Percentiles rank a stretch among this genome's conserved stretches.
Conservation (phyloP, 2,797 vertebrate species). For the Sebastes minor region DNA sequence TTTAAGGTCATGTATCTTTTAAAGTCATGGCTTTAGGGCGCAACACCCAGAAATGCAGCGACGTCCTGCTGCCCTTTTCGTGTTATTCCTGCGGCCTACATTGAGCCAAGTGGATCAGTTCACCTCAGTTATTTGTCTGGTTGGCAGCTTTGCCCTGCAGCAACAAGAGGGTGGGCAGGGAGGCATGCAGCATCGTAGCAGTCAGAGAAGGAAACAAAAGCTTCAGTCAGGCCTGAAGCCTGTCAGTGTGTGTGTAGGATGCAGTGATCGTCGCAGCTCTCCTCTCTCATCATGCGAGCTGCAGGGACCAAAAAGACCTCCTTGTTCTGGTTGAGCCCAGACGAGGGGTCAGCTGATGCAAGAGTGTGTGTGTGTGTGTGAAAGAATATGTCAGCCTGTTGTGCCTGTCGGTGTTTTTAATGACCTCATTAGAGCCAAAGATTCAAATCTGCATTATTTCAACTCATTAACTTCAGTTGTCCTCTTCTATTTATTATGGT, state of each 20-base stretch:
- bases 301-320: constrained; percentile 51
- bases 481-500: background rate
- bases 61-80: background rate
- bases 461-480: background rate
- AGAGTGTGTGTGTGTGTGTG: background rate
- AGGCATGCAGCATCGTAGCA: constrained; percentile 38
- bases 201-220: constrained; percentile 69
- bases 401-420: constrained; percentile 39
- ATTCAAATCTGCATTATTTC: constrained; percentile 20
- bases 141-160: constrained; percentile 18
- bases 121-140: constrained; percentile 33
- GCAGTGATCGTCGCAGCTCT: constrained; percentile 42
- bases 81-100: constrained; percentile 26
- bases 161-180: constrained; percentile 27
- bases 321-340: constrained; percentile 67
- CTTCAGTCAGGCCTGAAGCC: constrained; percentile 69
- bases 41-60: background rate
- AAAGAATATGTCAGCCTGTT: constrained; percentile 9
- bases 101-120: constrained; percentile 19
- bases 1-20: background rate
- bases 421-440: constrained; percentile 46
- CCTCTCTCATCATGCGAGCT: constrained; percentile 51
- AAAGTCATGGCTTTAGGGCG: background rate
- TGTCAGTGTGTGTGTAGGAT: constrained; percentile 50
- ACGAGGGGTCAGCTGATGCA: constrained; percentile 33